Conservation (phyloP, 2,113 vertebrate species). For the Patagioenas fasciata region DNA sequence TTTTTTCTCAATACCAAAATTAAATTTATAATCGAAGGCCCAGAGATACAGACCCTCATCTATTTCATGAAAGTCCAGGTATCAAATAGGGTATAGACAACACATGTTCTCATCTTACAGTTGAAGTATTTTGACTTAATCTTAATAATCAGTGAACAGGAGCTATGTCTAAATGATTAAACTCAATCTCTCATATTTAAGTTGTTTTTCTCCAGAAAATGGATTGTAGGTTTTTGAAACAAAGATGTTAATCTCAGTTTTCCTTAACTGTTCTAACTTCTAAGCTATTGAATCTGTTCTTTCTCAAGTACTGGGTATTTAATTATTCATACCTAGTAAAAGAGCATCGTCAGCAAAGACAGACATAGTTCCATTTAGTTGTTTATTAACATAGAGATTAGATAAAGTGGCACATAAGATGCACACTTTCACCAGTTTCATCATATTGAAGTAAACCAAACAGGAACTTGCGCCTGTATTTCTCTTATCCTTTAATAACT, state of each 20-base stretch:
- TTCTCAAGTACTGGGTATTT: background rate
- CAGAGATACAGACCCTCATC: background rate
- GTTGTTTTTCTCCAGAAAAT: background rate
- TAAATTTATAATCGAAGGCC: background rate
- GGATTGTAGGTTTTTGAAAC: background rate
- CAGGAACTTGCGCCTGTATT: background rate
- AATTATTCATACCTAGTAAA: background rate
- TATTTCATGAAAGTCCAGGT: background rate
- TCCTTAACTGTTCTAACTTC: background rate
- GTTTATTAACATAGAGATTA: background rate
- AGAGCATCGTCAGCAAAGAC: background rate
- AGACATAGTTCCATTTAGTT: background rate
- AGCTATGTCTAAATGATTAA: background rate
- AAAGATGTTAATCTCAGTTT: background rate
- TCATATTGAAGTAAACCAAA: background rate
- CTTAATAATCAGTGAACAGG: background rate
- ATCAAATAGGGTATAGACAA: background rate
- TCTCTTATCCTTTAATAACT: background rate
- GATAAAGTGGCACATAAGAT: background rate
- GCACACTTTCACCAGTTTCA: background rate
- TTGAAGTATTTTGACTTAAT: background rate
- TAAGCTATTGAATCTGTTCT: background rate
- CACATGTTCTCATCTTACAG: background rate
- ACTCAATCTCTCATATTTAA: rapidly evolving
- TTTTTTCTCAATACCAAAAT: background rate